Evolutionary conservation across 2,888 invertebrate genomes (phyloP), one percentile per base, ranked within the genome.

Genomic region (Pristionchus arcanus): DNA sequence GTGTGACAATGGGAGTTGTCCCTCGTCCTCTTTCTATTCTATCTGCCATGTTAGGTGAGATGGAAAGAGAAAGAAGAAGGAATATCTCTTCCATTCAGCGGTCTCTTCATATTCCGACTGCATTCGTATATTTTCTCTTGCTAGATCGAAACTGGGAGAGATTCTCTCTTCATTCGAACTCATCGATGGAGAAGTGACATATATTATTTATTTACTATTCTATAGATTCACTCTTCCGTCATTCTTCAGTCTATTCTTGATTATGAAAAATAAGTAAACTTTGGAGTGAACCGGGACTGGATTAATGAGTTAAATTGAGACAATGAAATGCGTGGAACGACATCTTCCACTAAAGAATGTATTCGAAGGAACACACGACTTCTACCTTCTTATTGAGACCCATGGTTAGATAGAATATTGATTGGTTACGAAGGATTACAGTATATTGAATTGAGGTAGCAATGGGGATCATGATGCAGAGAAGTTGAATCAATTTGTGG

Each of bases 81-180:
- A 5, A 21, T 9, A 34, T 19, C 13, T 77, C 25, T 31, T 37
- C 31, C 34, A 25, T 53, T 59, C 84, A 85, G 84, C 84, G 13
- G 84, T 85, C 34, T 85, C 84, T 34, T 85, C 84, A 21, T 85
- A 59, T 25, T 85, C 59, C 25, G 49, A 85, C 19, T 88, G 87
- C n/a, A 42, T 88, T 31, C 34, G 53, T 74, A 53, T 88, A 16
- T 63, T 88, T 25, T 88, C 87, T 34, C 87, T 88, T 4, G 83
- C 83, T 21, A 21, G 89, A 25, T 34, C 49, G 59, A 89, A 34
- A 66, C 19, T 90, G 15, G 74, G 49, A n/a, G 74, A 71, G 96
- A 97, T 95, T 37, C 95, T 99, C 71, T 98, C 98, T 9, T 98
- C 98, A 0, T 98, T 98, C 96, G 99, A 99, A 96, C 97, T 99